phyloP scores from a whole-genome alignment of 2,888 invertebrate species.

The Synergus umbraculus region DNA sequence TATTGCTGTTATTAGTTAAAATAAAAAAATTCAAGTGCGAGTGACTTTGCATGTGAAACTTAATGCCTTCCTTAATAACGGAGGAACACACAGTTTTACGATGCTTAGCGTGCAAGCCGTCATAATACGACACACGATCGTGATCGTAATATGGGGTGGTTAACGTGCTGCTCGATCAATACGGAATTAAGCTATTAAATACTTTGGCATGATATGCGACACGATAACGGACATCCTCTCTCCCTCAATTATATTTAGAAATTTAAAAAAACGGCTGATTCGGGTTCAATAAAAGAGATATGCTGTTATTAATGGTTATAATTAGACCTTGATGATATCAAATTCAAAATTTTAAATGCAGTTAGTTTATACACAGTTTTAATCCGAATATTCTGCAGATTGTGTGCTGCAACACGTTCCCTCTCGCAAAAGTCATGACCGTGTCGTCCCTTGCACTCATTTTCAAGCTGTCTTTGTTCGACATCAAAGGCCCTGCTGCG shows the following conservation, averaged over 20 bases:
- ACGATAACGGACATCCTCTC: slow-evolving; percentile 51
- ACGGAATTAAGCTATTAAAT: slow-evolving; percentile 69
- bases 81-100: slow-evolving; percentile 54
- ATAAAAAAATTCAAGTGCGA: slow-evolving; percentile 52
- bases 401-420: not conserved
- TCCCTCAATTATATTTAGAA: slow-evolving; percentile 1
- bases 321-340: not conserved
- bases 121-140: slow-evolving; percentile 55
- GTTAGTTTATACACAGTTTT: too few species aligned
- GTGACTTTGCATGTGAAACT: slow-evolving; percentile 51
- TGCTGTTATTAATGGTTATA: too few species aligned
- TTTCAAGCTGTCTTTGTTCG: slow-evolving; percentile 52
- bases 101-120: slow-evolving; percentile 54
- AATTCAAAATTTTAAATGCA: too few species aligned
- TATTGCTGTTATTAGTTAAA: slow-evolving; percentile 39
- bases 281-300: not conserved
- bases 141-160: slow-evolving; percentile 54
- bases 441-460: slow-evolving; percentile 48
- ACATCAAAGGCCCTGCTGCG: slow-evolving; percentile 54
- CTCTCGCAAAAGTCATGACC: slow-evolving; percentile 26
- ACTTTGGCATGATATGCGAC: slow-evolving; percentile 56
- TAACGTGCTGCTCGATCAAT: slow-evolving; percentile 61
- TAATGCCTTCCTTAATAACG: slow-evolving; percentile 45
- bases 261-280: not conserved
- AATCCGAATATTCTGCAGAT: not conserved